Evolutionary conservation across 2,888 invertebrate species (phyloP).

Genomic region (Bimastos eiseni): DNA sequence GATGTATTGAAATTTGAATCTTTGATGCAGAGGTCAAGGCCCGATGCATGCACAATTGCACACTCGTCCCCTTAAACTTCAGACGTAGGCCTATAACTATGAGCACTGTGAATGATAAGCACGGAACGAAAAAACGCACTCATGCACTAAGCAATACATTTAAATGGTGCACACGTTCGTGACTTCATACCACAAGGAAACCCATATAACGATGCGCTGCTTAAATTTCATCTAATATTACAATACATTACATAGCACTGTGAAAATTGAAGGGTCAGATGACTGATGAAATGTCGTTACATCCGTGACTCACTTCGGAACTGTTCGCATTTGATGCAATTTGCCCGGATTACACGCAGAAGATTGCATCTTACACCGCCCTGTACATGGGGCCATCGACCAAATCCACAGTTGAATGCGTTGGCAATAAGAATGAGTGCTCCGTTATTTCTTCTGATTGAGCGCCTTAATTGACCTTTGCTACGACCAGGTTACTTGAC

Average conservation of each 20-base stretch:
- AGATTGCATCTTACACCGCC: not conserved
- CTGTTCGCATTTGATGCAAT: not conserved
- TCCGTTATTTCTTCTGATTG: not conserved
- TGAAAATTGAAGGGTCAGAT: not conserved
- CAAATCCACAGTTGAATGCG: not conserved
- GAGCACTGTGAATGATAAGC: not conserved
- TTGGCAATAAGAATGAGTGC: not conserved
- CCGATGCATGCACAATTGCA: not conserved
- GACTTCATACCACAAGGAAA: not conserved
- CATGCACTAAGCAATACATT: not conserved
- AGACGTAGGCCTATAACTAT: not conserved
- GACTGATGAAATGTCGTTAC: not conserved
- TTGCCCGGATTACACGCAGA: not conserved
- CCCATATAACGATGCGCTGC: not conserved
- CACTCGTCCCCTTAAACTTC: not conserved
- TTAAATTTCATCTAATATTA: not conserved
- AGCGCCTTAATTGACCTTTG: not conserved
- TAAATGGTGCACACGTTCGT: not conserved
- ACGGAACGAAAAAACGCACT: not conserved
- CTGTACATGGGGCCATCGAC: not conserved
- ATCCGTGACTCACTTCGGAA: not conserved
- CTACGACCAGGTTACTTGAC: not conserved
- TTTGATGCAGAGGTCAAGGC: not conserved
- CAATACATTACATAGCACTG: too few species aligned
- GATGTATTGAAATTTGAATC: not conserved